Evolutionary conservation across 2,888 invertebrate species (phyloP).

Genomic region (Thera obeliscata): DNA sequence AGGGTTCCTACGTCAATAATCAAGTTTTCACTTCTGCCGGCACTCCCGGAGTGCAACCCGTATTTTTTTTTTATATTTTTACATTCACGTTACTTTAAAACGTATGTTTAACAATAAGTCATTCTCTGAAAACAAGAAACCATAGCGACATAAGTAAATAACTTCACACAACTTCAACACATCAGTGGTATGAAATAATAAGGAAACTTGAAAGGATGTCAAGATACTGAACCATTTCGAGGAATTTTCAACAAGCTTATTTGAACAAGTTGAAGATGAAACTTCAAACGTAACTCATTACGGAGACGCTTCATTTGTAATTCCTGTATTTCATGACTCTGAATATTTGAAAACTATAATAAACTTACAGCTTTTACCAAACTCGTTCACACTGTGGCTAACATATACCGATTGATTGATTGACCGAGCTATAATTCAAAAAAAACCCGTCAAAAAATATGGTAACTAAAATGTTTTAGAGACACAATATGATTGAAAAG

Average conservation of each 20-base stretch:
- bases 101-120: background rate
- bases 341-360: background rate
- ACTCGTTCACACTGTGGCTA: too few species aligned
- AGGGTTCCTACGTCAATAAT: too few species aligned
- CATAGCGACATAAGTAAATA: background rate
- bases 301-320: constrained; percentile 2
- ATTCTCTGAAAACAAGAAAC: background rate
- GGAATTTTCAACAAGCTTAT: constrained; percentile 1
- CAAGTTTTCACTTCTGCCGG: too few species aligned
- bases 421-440: too few species aligned
- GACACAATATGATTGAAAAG: too few species aligned
- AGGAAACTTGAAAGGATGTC: constrained; percentile 14
- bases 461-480: too few species aligned
- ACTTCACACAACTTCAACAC: constrained; percentile 5
- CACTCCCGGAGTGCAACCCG: too few species aligned
- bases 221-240: constrained; percentile 10
- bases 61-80: too few species aligned
- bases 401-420: too few species aligned
- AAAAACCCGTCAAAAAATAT: too few species aligned
- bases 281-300: constrained; percentile 9
- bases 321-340: background rate
- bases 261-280: constrained; percentile 6
- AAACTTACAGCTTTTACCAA: too few species aligned
- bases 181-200: constrained; percentile 1
- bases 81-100: too few species aligned